Conservation (phyloP, 2,888 invertebrate genomes). For the Pterobdella sp. region DNA sequence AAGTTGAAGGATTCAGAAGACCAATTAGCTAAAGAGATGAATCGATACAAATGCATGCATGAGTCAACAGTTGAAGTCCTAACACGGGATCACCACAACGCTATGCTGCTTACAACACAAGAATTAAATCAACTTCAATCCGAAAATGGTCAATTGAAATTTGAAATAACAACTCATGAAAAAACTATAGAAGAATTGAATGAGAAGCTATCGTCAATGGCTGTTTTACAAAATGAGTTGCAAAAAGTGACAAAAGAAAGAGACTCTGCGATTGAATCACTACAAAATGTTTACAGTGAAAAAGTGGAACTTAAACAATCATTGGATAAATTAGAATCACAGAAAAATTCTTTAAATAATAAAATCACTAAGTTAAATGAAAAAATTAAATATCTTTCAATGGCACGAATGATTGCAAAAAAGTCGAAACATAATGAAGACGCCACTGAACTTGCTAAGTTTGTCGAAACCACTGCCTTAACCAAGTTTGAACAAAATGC, state of each 20-base stretch:
- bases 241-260: constrained; percentile 29
- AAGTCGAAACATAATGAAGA: neutral
- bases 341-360: constrained; percentile 25
- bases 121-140: neutral
- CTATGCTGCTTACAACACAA: neutral
- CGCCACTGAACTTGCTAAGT: too few relatives aligned
- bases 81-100: neutral
- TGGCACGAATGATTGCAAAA: neutral
- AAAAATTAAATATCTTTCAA: constrained; percentile 18
- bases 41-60: neutral
- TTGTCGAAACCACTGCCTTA: neutral
- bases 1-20: neutral
- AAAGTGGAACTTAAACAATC: constrained; percentile 32
- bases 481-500: neutral
- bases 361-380: constrained; percentile 27
- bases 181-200: neutral
- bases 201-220: neutral
- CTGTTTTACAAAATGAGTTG: neutral
- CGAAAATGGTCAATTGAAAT: neutral
- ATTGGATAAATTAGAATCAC: constrained; percentile 26
- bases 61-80: neutral
- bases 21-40: neutral
- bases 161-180: neutral
- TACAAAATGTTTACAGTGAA: constrained; percentile 33
- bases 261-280: constrained; percentile 33